Evolutionary conservation across 30 jellyfish, hydroid and myxozoan genomes (phyloP).

Genomic region (Sanderia malayensis): DNA sequence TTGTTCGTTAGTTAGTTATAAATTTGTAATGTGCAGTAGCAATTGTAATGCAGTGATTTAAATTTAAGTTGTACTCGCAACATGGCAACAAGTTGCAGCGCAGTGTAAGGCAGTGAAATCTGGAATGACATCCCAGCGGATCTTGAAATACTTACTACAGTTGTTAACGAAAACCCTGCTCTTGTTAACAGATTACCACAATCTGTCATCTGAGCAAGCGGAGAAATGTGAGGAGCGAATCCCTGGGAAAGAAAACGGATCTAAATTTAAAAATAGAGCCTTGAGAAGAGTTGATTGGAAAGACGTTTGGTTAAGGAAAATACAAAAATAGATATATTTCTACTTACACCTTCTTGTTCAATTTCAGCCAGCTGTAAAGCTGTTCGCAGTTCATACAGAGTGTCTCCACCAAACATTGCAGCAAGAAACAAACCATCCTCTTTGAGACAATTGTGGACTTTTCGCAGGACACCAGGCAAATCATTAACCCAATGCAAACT

Average conservation of each 20-base stretch:
- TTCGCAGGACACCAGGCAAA: conserved; percentile 77
- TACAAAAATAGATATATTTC: too few species aligned
- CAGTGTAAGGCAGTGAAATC: too few species aligned
- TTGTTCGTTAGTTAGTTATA: too few species aligned
- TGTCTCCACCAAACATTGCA: conserved; percentile 97
- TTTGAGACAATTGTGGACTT: conserved; percentile 68
- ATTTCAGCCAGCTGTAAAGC: conserved; percentile 95
- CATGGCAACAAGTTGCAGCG: too few species aligned
- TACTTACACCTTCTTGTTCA: conserved; percentile 94
- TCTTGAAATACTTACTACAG: conserved; percentile 84
- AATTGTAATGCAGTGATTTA: too few species aligned
- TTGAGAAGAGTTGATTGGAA: too few species aligned
- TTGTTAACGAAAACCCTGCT: conserved; percentile 91
- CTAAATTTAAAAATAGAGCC: too few species aligned
- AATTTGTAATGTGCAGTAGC: too few species aligned
- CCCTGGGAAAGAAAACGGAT: conserved; percentile 68
- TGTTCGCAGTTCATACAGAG: conserved; percentile 86
- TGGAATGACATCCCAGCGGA: too few species aligned
- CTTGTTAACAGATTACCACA: conserved; percentile 79
- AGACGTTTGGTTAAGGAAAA: too few species aligned
- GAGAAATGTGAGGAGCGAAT: conserved; percentile 96
- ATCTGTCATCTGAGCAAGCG: conserved; percentile 98
- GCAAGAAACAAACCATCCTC: conserved; percentile 93
- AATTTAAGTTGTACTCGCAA: too few species aligned
- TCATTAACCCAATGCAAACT: conserved; percentile 98